Conservation (phyloP, 2,113 vertebrate species). For the Xiphophorus hellerii region DNA sequence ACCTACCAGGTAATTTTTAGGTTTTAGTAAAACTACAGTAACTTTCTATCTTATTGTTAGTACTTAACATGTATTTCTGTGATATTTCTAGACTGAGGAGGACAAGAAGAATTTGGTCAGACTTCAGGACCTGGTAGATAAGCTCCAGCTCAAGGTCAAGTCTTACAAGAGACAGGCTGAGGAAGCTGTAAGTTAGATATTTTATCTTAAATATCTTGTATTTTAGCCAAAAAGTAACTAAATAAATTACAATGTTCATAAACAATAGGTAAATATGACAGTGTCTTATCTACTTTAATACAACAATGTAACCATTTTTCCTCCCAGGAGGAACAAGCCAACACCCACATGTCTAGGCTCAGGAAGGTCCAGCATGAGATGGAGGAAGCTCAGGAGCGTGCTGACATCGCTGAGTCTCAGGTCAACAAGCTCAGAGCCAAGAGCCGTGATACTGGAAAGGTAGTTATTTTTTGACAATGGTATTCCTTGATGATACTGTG, state of each 20-base stretch:
- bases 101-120: slow-evolving; percentile 63
- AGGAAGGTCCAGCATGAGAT: slow-evolving; percentile 70
- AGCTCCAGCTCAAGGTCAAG: slow-evolving; percentile 69
- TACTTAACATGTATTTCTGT: not conserved
- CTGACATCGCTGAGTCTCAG: slow-evolving; percentile 67
- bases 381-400: slow-evolving; percentile 71
- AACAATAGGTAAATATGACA: no score
- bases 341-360: slow-evolving; percentile 64
- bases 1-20: slow-evolving; percentile 53
- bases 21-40: not conserved
- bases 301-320: not conserved
- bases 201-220: not conserved
- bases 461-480: not conserved
- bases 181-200: not conserved
- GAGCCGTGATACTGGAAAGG: slow-evolving; percentile 59
- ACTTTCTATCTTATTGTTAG: not conserved
- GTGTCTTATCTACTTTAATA: not conserved
- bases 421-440: slow-evolving; percentile 70
- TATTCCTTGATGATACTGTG: not conserved
- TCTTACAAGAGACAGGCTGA: slow-evolving; percentile 66
- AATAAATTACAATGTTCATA: not conserved
- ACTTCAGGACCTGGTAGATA: slow-evolving; percentile 70
- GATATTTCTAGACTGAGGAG: slow-evolving; percentile 49
- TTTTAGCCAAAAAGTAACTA: not conserved
- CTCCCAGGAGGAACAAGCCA: slow-evolving; percentile 69